Evolutionary conservation across 2,797 vertebrate genomes (phyloP).

Genomic region (Typhlichthys subterraneus): DNA sequence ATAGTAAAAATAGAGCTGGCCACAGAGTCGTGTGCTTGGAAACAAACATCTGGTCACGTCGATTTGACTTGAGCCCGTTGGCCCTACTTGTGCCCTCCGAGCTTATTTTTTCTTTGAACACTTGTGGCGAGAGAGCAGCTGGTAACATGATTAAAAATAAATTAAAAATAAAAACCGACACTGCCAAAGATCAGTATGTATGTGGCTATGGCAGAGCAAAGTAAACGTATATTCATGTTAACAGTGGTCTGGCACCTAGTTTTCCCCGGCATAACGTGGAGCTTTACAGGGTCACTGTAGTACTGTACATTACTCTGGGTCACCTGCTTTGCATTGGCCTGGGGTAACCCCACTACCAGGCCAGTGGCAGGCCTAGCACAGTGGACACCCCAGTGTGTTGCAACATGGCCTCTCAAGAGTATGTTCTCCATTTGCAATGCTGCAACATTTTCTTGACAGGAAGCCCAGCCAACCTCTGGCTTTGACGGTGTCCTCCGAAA

Average conservation of each 20-base stretch:
- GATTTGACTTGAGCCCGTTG: conserved; percentile 68
- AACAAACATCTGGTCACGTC: conserved; percentile 81
- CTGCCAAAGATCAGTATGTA: conserved; percentile 58
- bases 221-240: conserved; percentile 62
- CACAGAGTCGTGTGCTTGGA: conserved; percentile 77
- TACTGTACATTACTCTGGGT: conserved; percentile 33
- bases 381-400: conserved; percentile 37
- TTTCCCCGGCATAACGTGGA: conserved; percentile 49
- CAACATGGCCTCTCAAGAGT: conserved; percentile 43
- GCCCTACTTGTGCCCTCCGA: conserved; percentile 63
- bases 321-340: conserved; percentile 36
- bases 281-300: conserved; percentile 40
- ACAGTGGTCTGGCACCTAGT: conserved; percentile 61
- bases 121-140: conserved; percentile 72
- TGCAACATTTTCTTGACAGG: conserved; percentile 54
- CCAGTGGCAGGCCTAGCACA: conserved; percentile 24
- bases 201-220: conserved; percentile 42
- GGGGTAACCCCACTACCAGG: conserved; percentile 36
- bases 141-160: conserved; percentile 67
- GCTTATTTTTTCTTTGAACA: conserved; percentile 78
- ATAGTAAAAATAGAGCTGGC: conserved; percentile 80
- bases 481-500: conserved; percentile 46
- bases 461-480: conserved; percentile 50
- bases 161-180: conserved; percentile 12
- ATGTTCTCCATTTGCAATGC: conserved; percentile 49